Conservation (phyloP, 2,113 vertebrate species). For the Mobula hypostoma region DNA sequence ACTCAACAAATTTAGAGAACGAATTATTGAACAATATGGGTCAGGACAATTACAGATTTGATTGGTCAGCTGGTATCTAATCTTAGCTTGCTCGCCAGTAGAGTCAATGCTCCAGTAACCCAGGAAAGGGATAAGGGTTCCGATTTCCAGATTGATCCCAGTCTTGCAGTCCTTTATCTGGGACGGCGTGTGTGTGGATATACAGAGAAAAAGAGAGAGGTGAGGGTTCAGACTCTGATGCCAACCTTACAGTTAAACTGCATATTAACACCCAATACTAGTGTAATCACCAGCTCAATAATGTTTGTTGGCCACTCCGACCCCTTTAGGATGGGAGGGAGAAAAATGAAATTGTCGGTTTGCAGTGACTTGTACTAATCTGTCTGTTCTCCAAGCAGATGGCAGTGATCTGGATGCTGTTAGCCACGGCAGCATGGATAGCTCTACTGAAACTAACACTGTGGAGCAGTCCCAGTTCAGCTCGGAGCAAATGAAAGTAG, state of each 20-base stretch:
- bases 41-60: not conserved
- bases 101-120: not conserved
- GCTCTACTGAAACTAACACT: slow-evolving; percentile 63
- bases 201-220: not conserved
- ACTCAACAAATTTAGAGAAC: not conserved
- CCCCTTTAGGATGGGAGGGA: not conserved
- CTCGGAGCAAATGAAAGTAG: slow-evolving; percentile 71
- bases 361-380: slow-evolving; percentile 37
- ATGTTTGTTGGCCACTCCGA: not conserved
- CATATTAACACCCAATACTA: not conserved
- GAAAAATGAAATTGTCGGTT: not conserved
- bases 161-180: not conserved
- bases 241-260: not conserved
- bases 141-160: not conserved
- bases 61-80: not conserved
- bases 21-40: not conserved
- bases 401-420: slow-evolving; percentile 76
- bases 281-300: not conserved
- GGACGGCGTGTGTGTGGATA: not conserved
- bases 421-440: slow-evolving; percentile 77
- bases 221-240: not conserved
- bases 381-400: slow-evolving; percentile 58
- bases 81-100: not conserved
- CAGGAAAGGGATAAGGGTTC: not conserved
- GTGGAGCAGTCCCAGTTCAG: slow-evolving; percentile 68